Base-by-base conservation (phyloP, 92 coral and sea anemone genomes). In the Phymanthus crucifer region DNA sequence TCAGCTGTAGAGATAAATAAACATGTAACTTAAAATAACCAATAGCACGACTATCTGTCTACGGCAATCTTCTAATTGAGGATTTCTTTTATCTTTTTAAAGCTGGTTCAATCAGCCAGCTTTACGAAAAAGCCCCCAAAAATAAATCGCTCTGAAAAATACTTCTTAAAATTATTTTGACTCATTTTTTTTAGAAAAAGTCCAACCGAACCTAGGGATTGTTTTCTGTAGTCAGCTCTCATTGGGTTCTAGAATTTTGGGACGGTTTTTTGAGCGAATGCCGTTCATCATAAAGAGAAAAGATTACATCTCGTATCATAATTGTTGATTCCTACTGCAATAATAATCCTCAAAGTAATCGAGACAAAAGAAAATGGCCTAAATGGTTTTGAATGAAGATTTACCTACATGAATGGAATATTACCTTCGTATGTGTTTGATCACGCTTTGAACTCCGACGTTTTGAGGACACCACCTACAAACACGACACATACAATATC, bases 1-100 rank as follows among this genome's bases (percentile, higher is more conserved):
- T 36, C 75, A 71, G 75, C 75, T 71, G 75, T 40, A 71, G n/a
- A 71, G 36, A 21, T 34, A 69, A 69, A 61, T 61, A 27, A 61
- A 61, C 14, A 61, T 54, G 29, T 1, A 27, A 24, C 68, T 61
- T 12, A 24, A 61, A 61, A 61, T 27, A 34, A 11, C 68, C 68
- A 61, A 61, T 61, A 17, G 35, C 34, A 27, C 26, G 29, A 21
- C 29, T 61, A 27, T 27, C 68, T 61, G 68, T 29, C 68, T 27
- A 61, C 10, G 64, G 34, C 17, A 26, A 27, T 61, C 19, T 27
- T 12, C 32, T 27, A 61, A 61, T 61, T 61, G 17, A 61, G 64
- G 19, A 21, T 54, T 24, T 61, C 13, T 61, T 23, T 24, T 24
- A 3, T 11, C 33, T 27, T 61, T 27, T 61, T 7, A 54, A 21